A percentile compares a stretch with the other conserved stretches of the same genome.
Evolutionary conservation across 92 coral and sea anemone genomes (phyloP).

Genomic region (Virgularia gustaviana): DNA sequence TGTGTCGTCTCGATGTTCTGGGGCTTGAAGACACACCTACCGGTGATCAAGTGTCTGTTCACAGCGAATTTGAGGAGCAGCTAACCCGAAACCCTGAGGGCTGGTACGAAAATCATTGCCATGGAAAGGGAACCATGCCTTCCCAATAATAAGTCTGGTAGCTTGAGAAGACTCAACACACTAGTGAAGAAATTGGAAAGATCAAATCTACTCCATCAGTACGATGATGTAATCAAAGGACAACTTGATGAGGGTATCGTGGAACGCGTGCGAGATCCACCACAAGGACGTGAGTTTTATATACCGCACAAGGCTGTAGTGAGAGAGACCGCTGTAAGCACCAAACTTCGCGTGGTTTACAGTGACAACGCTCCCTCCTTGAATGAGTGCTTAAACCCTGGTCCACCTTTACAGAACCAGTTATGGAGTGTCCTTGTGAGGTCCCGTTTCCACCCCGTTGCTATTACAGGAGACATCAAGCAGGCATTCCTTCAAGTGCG

Average conservation of each 20-base stretch:
- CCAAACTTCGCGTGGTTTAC: conserved; percentile 36
- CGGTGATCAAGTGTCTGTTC: conserved; percentile 21
- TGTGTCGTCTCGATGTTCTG: conserved; percentile 32
- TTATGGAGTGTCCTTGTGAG: conserved; percentile 34
- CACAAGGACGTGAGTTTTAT: conserved; percentile 37
- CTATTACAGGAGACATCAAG: conserved; percentile 17
- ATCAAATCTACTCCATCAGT: conserved; percentile 5
- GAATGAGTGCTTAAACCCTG: conserved; percentile 26
- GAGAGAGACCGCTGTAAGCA: conserved; percentile 27
- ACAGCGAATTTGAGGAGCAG: conserved; percentile 36
- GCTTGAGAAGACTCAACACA: conserved; percentile 30
- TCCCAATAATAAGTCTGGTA: conserved; percentile 38
- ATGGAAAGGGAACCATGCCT: conserved; percentile 49
- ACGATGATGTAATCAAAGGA: conserved; percentile 33
- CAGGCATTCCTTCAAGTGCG: conserved; percentile 32
- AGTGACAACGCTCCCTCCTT: conserved; percentile 23
- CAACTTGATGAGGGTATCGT: conserved; percentile 40
- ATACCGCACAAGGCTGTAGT: conserved; percentile 42
- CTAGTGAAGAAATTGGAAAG: conserved; percentile 22
- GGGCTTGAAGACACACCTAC: conserved; percentile 28
- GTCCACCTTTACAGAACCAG: too few species aligned
- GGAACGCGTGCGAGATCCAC: conserved; percentile 22
- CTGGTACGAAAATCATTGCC: conserved; percentile 40
- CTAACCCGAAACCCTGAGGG: conserved; percentile 23
- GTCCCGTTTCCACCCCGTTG: conserved; percentile 25